Evolutionary conservation across 2,888 invertebrate genomes (phyloP).

Genomic region (Erebia ligea): DNA sequence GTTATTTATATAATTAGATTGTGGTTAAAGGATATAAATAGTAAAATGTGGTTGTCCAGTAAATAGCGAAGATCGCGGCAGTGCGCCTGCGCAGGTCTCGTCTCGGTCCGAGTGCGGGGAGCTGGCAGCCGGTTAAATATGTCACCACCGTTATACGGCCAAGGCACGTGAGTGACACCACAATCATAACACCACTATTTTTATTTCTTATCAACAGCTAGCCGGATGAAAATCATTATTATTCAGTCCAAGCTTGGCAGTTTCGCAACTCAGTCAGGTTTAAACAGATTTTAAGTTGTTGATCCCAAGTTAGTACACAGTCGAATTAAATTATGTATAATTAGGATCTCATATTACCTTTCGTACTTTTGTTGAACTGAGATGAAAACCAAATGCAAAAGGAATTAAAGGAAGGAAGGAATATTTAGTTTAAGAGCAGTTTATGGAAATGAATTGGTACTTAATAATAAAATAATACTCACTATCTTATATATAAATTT

Average conservation of each 20-base stretch:
- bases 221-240: slow-evolving; percentile 26
- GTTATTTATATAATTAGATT: slow-evolving; percentile 22
- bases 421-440: too few relatives aligned
- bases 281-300: slow-evolving; percentile 7
- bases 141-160: slow-evolving; percentile 65
- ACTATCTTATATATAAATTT: too few relatives aligned
- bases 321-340: slow-evolving; percentile 7
- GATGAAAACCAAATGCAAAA: background rate
- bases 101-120: slow-evolving; percentile 34
- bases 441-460: too few relatives aligned
- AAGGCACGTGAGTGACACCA: slow-evolving; percentile 45
- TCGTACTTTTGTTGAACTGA: background rate
- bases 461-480: background rate
- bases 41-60: slow-evolving; percentile 28
- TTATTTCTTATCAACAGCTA: slow-evolving; percentile 32
- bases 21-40: slow-evolving; percentile 21
- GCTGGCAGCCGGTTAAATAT: slow-evolving; percentile 58
- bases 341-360: background rate
- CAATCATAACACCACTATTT: slow-evolving; percentile 35
- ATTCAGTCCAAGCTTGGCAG: slow-evolving; percentile 28
- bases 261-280: slow-evolving; percentile 7
- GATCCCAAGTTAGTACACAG: background rate
- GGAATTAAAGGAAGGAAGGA: too few relatives aligned
- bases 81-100: slow-evolving; percentile 5
- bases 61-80: slow-evolving; percentile 28